Base-by-base conservation (phyloP, 2,113 vertebrate genomes). In the Carlito syrichta region DNA sequence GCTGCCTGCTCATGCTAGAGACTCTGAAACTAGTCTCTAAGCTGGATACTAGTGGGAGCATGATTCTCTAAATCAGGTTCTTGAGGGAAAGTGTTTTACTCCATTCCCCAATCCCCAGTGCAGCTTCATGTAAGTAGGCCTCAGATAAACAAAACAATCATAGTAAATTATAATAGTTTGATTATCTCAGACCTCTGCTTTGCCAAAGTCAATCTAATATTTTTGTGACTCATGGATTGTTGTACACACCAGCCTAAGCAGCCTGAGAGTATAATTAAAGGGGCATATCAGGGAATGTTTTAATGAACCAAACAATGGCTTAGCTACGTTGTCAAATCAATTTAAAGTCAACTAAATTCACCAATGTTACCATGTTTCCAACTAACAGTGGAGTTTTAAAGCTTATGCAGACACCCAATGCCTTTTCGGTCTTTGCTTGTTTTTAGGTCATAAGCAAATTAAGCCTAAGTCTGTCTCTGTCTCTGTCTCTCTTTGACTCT, bases 341-440 rank as follows among this genome's bases (percentile, higher is more conserved):
- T 88, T 79, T 73, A 84, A 96, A 93, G 8, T n/a, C 23, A 4
- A 86, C 27, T 88, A 90, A 92, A 90, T 79, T 92, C 30, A 91
- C 9, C 40, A 88, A 48, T 84, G 32, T 73, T 95, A 43, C 17
- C 62, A 84, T 84, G 79, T 43, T 96, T 90, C 58, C 83, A 89
- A 74, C 14, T 88, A 95, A 56, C 11, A 86, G 35, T 4, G 81
- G 7, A 78, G 20, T 8, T 10, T 62, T 86, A 43, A 91, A 30
- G 20, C 54, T 83, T 86, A 30, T 83, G 27, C 91, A 92, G 40
- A 84, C 16, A 62, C 0, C 89, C 20, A 45, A 93, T 82, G 60
- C 5, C 14, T 82, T 83, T 89, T 96, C 45, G 69, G 5, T 52
- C 89, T 62, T 89, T 91, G 20, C 4, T 77, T 96, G 43, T 32